phyloP scores from a whole-genome alignment of 1,140 invertebrate genomes.

The Monochamus saltuarius region DNA sequence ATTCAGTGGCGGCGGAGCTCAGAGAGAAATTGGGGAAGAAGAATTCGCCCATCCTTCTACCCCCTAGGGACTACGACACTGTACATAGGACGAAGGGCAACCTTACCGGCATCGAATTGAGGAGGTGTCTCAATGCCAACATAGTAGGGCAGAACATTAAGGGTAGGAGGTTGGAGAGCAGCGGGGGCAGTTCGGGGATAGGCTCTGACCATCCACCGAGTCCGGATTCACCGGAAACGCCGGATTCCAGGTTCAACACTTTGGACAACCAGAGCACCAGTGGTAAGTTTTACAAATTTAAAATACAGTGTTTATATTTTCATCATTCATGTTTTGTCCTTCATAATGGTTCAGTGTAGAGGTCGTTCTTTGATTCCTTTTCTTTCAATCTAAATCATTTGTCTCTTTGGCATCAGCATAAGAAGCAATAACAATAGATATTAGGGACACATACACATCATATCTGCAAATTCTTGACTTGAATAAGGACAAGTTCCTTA shows the following conservation, averaged over 20 bases:
- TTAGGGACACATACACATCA: no score
- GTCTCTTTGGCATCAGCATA: no score
- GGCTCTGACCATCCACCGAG: slow-evolving; percentile 86
- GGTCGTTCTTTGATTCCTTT: no score
- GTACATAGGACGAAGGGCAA: slow-evolving; percentile 82
- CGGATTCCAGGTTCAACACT: slow-evolving; percentile 44
- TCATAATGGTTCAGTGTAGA: no score
- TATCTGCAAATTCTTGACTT: no score
- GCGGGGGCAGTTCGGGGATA: slow-evolving; percentile 72
- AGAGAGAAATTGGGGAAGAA: slow-evolving; percentile 78
- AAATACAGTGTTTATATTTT: no score
- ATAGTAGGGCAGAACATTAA: slow-evolving; percentile 67
- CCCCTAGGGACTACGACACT: slow-evolving; percentile 92
- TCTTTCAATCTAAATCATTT: no score
- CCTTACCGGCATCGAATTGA: slow-evolving; percentile 74
- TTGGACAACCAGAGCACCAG: slow-evolving; percentile 57
- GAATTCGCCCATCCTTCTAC: slow-evolving; percentile 79
- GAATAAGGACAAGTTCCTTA: no score
- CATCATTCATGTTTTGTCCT: no score
- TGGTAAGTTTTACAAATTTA: slow-evolving; percentile 52
- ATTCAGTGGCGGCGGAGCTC: slow-evolving; percentile 88
- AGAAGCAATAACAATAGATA: no score
- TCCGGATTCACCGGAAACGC: slow-evolving; percentile 60
- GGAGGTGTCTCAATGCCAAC: slow-evolving; percentile 70
- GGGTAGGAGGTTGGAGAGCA: slow-evolving; percentile 49